Base-by-base conservation (phyloP, 2,113 vertebrate species). In the Megaceryle torquata region DNA sequence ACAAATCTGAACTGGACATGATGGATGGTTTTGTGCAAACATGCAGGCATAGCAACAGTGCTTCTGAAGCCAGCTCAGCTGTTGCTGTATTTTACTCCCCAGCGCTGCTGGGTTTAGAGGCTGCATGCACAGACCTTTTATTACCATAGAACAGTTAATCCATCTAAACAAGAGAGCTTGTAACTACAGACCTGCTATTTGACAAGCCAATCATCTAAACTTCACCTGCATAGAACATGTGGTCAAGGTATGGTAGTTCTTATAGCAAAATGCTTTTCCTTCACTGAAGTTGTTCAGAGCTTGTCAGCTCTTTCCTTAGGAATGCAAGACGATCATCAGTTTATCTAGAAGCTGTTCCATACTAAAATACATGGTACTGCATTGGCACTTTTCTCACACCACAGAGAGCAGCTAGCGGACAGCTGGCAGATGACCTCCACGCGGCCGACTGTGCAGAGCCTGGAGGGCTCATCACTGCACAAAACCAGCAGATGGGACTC, bases 71-170 rank as follows among this genome's bases (percentile, higher is more conserved):
- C 76, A 83, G 35, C 29, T 91, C 95, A 95, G 86, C 92, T 95
- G 91, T 93, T 93, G 77, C 94, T 94, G 31, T 88, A 82, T 78
- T 86, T 91, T 78, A 48, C 69, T 91, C 35, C 39, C 5, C 69
- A 91, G 0, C n/a, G 94, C 35, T 48, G 61, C 56, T 87, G 86
- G 61, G 71, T 95, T 92, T 84, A 91, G 53, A 91, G 69, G 41
- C 70, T 84, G 72, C 25, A 10, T 0, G 33, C 48, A 64, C 43
- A 67, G 79, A 90, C 41, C 57, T 82, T 92, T 90, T 79, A 88
- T 70, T 91, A 53, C 48, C 61, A 59, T 13, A 74, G 93, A 85
- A 92, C 91, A 96, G 83, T 79, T 95, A 97, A 97, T 95, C 89
- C 86, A 82, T 8, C 65, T 64, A 78, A 95, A 89, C 31, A 79